Base-by-base conservation (phyloP, 2,797 vertebrate species). In the Argya squamiceps region DNA sequence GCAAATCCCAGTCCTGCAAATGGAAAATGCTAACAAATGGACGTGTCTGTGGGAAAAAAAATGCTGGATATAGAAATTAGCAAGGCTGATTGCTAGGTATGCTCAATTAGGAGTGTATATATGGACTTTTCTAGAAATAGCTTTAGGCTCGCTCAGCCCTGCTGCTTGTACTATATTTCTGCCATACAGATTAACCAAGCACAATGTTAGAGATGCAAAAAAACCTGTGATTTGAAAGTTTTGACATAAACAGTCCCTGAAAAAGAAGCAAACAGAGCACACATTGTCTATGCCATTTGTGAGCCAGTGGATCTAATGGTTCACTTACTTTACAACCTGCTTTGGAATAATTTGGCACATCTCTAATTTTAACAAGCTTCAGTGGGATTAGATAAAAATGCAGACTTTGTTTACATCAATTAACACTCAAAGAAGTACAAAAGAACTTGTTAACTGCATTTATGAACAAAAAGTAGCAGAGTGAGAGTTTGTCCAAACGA, bases 341-440 rank as follows among this genome's bases (percentile, higher is more conserved):
- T 97, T 82, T 83, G 83, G 92, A 96, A 96, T 97, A 97, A 96
- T 79, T 97, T 97, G 97, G 96, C 95, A 92, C 79, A 91, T 95
- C 93, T 97, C 95, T 95, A 91, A 96, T 85, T 96, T 95, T 97
- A 97, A 97, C 88, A 96, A 98, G 95, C 96, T 97, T 96, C 97
- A 91, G 83, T 80, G 91, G 92, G 95, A 96, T 89, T 96, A 84
- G 93, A 96, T 91, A 96, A 95, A 97, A 97, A 97, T 91, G 85
- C 86, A 94, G 92, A 96, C 83, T 95, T 97, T 96, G 88, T 96
- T 97, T 97, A 96, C 87, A 95, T 94, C 90, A 94, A 94, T 94
- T 96, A 97, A 96, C 74, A 96, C 84, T 96, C 91, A 96, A 95
- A 96, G 92, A 97, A 96, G 94, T 81, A 96, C 64, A 96, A 80